These are phyloP conservation scores for Zygogramma bicolorata DNA, from an alignment of 2,888 invertebrate genomes.

Conservation along the genomic window DNA sequence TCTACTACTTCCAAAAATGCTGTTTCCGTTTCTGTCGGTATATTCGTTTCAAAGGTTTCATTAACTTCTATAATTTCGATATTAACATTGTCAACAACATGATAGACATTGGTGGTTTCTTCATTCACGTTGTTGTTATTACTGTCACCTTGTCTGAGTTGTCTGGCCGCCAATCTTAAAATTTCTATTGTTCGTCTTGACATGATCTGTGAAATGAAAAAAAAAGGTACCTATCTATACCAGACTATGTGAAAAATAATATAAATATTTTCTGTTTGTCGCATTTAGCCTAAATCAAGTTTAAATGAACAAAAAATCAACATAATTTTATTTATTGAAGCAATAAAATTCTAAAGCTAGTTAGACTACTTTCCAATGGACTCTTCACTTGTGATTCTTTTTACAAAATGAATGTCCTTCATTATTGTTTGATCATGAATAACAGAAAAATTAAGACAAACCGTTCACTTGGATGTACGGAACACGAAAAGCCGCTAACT, in stretches of 20 bases:
- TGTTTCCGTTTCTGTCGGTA: not conserved
- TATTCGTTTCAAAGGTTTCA: not conserved
- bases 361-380: not conserved
- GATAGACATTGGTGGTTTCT: not conserved
- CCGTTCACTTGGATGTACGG: not conserved
- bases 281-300: conserved; percentile 7
- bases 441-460: not conserved
- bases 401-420: not conserved
- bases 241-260: not conserved
- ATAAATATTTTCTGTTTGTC: not conserved
- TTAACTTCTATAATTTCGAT: not conserved
- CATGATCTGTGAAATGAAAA: not conserved
- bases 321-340: conserved; percentile 10
- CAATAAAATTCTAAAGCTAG: conserved; percentile 12
- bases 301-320: conserved; percentile 14
- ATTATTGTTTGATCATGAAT: not conserved
- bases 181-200: not conserved
- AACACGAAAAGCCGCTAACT: not conserved
- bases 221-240: not conserved
- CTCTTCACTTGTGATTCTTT: not conserved
- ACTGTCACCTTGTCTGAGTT: not conserved
- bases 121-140: not conserved
- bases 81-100: not conserved
- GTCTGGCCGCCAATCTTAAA: not conserved
- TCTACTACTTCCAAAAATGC: not conserved